Conservation (phyloP, 2,888 invertebrate genomes). For the Tridacna gigas region DNA sequence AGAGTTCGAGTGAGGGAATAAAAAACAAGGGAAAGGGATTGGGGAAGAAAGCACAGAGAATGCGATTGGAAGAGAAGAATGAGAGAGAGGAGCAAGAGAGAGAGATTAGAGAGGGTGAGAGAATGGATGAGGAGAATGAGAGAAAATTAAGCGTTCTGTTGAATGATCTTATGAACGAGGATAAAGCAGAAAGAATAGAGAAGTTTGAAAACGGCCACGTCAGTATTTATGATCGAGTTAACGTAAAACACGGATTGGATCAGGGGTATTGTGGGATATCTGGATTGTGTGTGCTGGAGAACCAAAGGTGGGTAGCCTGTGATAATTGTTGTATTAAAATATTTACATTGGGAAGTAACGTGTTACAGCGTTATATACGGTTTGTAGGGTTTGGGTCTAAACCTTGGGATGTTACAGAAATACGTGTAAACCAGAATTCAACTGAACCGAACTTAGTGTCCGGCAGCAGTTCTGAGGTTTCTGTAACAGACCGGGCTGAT, state of each 20-base stretch:
- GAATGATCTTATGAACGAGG: not conserved
- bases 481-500: not conserved
- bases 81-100: not conserved
- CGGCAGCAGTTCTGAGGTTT: not conserved
- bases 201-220: no score
- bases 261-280: not conserved
- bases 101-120: not conserved
- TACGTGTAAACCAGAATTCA: not conserved
- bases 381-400: not conserved
- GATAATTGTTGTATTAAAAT: not conserved
- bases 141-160: not conserved
- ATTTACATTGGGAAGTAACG: not conserved
- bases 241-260: not conserved
- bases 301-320: not conserved
- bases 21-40: no score
- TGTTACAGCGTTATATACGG: not conserved
- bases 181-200: not conserved
- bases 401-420: not conserved
- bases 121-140: not conserved
- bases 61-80: not conserved
- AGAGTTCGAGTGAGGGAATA: no score
- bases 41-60: not conserved
- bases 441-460: not conserved
- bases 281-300: not conserved
- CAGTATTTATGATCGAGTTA: no score